Conservation (phyloP, 2,888 invertebrate genomes). For the Rhingia rostrata region DNA sequence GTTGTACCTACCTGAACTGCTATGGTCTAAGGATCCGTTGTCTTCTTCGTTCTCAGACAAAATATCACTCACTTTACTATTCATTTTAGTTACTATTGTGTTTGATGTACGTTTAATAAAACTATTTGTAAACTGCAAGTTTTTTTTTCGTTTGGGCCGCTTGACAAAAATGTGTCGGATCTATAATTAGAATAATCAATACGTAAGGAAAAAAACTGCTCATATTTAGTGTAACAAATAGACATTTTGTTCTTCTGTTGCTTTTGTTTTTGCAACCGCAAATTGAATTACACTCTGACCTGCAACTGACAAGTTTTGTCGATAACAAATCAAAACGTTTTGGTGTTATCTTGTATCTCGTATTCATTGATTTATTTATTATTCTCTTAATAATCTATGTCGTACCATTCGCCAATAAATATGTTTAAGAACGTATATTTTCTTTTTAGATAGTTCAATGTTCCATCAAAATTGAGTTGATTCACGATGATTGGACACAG, state of each 20-base stretch:
- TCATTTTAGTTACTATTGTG: constrained; percentile 43
- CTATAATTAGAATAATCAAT: constrained; percentile 71
- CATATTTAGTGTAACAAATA: constrained; percentile 60
- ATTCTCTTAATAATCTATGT: no score
- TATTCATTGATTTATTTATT: no score
- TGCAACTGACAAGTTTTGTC: constrained; percentile 53
- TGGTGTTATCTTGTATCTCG: not conserved
- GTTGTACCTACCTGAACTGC: constrained; percentile 46
- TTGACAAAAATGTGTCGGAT: constrained; percentile 53
- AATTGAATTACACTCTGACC: constrained; percentile 64
- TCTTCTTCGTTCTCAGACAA: not conserved
- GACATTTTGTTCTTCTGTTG: constrained; percentile 37
- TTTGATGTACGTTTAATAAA: constrained; percentile 27
- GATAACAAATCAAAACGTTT: constrained; percentile 50
- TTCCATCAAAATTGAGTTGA: constrained; percentile 93
- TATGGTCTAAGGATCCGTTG: constrained; percentile 27
- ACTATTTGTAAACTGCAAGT: constrained; percentile 51
- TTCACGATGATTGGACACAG: constrained; percentile 95
- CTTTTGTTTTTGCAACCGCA: constrained; percentile 51
- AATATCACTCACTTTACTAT: constrained; percentile 30
- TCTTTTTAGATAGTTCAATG: constrained; percentile 90
- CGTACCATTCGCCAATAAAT: not conserved
- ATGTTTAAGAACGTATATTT: constrained; percentile 38
- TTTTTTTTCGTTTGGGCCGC: constrained; percentile 24
- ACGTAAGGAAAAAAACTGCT: constrained; percentile 55